These are phyloP conservation scores for Nesospiza acunhae DNA, from an alignment of 2,113 vertebrate genomes.

Conservation along the genomic window DNA sequence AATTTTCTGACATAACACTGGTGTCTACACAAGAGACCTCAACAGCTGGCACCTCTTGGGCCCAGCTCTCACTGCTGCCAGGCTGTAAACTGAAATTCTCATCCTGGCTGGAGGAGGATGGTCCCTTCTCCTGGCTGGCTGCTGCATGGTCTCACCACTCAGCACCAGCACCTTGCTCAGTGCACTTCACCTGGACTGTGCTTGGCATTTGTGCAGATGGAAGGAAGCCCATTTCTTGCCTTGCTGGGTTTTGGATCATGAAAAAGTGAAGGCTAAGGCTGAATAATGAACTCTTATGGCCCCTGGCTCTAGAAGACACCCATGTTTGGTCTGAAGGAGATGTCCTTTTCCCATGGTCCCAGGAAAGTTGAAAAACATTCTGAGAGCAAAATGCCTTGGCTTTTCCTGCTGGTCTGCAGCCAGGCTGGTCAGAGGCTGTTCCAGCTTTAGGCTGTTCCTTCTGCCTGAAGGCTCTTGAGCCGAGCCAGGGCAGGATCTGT, in stretches of 20 bases:
- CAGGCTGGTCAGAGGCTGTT: neutral
- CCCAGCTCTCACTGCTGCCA: neutral
- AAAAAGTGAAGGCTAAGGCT: neutral
- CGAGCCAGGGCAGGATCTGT: neutral
- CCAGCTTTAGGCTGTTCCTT: neutral
- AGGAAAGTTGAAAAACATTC: neutral
- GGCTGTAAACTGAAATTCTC: neutral
- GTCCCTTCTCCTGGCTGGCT: neutral
- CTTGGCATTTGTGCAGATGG: neutral
- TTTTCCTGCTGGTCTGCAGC: neutral
- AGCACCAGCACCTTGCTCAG: neutral
- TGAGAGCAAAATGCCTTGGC: neutral
- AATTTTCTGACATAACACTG: neutral
- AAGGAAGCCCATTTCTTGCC: neutral
- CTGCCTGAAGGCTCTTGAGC: neutral
- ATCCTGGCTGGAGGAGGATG: neutral
- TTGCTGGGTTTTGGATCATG: neutral
- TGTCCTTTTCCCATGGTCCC: neutral
- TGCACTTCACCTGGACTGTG: rapidly evolving
- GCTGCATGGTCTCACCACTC: neutral
- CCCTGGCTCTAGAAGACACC: neutral
- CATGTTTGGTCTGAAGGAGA: neutral
- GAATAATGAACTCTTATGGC: neutral
- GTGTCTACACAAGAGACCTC: neutral
- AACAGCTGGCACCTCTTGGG: neutral